Evolutionary conservation across 2,113 vertebrate genomes (phyloP).

Genomic region (Typhlomys cinereus): DNA sequence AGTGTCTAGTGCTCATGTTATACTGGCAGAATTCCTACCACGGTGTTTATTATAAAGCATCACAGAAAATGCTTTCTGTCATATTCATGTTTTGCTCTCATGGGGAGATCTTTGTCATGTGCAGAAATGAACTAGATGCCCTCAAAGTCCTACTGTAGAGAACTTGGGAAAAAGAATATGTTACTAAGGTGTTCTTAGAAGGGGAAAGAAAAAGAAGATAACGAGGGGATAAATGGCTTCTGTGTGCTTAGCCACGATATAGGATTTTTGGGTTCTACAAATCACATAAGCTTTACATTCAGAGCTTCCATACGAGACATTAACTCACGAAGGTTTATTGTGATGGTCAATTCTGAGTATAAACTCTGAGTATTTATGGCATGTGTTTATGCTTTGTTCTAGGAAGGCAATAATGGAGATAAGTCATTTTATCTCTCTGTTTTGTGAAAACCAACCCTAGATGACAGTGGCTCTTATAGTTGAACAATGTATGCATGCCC

Average conservation of each 20-base stretch:
- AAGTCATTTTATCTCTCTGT: background rate
- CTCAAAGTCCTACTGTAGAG: background rate
- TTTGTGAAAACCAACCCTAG: background rate
- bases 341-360: background rate
- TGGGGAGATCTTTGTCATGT: background rate
- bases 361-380: slow-evolving; percentile 25
- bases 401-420: background rate
- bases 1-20: background rate
- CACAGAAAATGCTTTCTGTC: slow-evolving; percentile 1
- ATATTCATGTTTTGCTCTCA: background rate
- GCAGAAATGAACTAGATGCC: background rate
- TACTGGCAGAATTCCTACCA: slow-evolving; percentile 36
- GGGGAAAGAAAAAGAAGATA: background rate
- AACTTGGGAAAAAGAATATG: background rate
- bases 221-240: slow-evolving; percentile 13
- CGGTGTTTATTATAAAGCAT: slow-evolving; percentile 10
- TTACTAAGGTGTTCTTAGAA: slow-evolving; percentile 7
- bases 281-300: slow-evolving; percentile 45
- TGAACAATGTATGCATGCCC: background rate
- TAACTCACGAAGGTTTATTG: background rate
- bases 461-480: background rate
- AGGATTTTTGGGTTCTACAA: background rate
- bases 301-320: background rate
- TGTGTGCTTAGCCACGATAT: background rate
- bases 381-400: slow-evolving; percentile 10